Conservation (phyloP, 2,113 vertebrate species). For the Tragelaphus imberbis region DNA sequence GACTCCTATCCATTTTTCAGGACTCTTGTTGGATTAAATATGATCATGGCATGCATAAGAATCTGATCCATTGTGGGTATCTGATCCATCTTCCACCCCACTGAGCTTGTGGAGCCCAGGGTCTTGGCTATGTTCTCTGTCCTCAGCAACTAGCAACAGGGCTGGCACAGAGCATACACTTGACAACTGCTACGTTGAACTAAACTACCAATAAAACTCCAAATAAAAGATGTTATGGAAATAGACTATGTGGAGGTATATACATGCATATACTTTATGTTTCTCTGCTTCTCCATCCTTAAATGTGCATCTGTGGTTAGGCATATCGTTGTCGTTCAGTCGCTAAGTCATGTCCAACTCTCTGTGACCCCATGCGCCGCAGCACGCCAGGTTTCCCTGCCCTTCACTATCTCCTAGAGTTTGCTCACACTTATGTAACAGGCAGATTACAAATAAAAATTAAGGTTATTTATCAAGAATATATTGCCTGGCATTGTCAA, state of each 20-base stretch:
- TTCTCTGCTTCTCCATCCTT: background rate
- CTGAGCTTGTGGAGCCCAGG: background rate
- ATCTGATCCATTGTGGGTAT: background rate
- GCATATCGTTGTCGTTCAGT: background rate
- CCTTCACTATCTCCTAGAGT: background rate
- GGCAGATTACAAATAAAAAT: background rate
- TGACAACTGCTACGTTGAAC: background rate
- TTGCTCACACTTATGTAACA: background rate
- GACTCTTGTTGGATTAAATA: background rate
- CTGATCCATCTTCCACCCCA: background rate
- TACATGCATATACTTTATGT: background rate
- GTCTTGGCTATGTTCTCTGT: background rate
- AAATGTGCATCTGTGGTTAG: background rate
- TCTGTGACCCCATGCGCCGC: background rate
- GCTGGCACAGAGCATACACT: background rate
- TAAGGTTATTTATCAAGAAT: background rate
- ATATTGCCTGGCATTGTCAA: background rate
- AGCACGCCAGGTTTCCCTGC: background rate
- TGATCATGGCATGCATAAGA: rapidly evolving
- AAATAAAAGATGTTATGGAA: background rate
- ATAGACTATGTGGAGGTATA: background rate
- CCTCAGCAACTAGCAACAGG: background rate
- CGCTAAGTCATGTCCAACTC: background rate
- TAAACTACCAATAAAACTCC: background rate
- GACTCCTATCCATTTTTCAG: background rate